Evolutionary conservation across 1,140 invertebrate genomes (phyloP).

Genomic region (Aporrectodea caliginosa): DNA sequence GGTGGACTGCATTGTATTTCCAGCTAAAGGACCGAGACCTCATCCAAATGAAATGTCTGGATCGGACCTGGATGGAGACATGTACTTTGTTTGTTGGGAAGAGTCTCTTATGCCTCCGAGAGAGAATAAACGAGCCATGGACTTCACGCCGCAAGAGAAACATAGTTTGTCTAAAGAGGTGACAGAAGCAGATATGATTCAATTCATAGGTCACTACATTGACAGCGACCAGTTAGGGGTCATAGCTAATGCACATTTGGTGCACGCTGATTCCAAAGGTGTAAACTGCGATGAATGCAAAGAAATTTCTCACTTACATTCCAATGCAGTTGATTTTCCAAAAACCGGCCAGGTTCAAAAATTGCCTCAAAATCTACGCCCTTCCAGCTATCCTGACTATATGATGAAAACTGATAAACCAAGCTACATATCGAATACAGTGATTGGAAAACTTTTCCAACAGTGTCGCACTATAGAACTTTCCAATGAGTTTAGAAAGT

Average conservation of each 20-base stretch:
- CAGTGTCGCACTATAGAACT: neutral
- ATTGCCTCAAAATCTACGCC: neutral
- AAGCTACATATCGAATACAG: neutral
- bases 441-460: neutral
- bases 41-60: conserved; percentile 57
- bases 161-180: neutral
- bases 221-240: neutral
- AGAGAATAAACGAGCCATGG: neutral
- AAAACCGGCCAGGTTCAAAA: neutral
- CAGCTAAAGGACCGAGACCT: conserved; percentile 48
- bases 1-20: conserved; percentile 56
- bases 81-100: conserved; percentile 52
- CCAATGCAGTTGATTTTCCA: neutral
- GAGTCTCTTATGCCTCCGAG: neutral
- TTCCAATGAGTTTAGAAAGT: neutral
- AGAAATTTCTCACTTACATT: neutral
- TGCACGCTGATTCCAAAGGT: neutral
- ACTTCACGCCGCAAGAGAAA: neutral
- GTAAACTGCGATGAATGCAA: neutral
- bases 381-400: neutral
- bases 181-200: neutral
- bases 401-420: neutral
- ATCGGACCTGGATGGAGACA: conserved; percentile 55
- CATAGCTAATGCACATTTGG: neutral
- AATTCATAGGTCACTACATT: neutral